Evolutionary conservation across 2,888 invertebrate genomes (phyloP).

Genomic region (Acronicta psi): DNA sequence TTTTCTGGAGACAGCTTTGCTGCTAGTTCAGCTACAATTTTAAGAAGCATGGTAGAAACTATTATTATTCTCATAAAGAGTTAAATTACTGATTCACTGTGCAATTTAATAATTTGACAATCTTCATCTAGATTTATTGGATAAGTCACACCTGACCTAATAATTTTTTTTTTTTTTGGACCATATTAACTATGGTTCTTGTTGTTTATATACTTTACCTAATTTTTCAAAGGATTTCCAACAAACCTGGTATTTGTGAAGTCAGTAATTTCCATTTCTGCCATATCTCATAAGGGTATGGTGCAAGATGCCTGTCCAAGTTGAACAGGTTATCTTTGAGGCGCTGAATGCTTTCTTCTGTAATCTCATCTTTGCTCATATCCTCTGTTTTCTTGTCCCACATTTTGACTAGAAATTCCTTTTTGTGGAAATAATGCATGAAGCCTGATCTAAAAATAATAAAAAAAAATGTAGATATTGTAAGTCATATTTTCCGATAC

Average conservation of each 20-base stretch:
- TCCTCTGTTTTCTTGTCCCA: slow-evolving; percentile 96
- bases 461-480: neutral
- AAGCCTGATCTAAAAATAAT: slow-evolving; percentile 91
- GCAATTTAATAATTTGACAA: too few species aligned
- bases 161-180: too few species aligned
- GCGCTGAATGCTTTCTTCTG: slow-evolving; percentile 90
- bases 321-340: slow-evolving; percentile 92
- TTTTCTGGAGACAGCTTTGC: slow-evolving; percentile 91
- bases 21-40: slow-evolving; percentile 86
- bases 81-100: neutral
- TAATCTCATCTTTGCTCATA: slow-evolving; percentile 90
- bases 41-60: neutral
- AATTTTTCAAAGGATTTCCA: neutral
- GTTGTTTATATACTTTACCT: neutral
- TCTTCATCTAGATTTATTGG: too few species aligned
- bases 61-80: too few species aligned
- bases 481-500: too few species aligned
- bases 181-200: too few species aligned
- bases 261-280: slow-evolving; percentile 95
- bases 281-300: slow-evolving; percentile 97
- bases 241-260: slow-evolving; percentile 90
- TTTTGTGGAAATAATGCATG: slow-evolving; percentile 94
- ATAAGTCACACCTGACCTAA: too few species aligned
- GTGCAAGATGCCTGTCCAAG: slow-evolving; percentile 94
- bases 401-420: slow-evolving; percentile 95